Evolutionary conservation across 2,888 invertebrate genomes (phyloP), one percentile per base, ranked within the genome.

Genomic region (Luperina nickerlii): DNA sequence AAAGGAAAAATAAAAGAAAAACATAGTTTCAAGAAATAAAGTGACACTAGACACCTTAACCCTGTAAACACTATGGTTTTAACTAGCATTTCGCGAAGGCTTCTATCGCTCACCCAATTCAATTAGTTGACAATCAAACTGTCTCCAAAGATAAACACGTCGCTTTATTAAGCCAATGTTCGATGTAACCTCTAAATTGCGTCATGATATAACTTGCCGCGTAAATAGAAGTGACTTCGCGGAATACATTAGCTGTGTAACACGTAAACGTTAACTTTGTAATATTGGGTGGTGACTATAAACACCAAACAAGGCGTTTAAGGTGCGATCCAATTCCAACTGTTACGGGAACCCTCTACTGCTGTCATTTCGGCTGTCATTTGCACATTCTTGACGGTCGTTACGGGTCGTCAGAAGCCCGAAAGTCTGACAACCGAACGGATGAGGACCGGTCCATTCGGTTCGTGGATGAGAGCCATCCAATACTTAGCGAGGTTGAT

Each of bases 141-240:
- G 75, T 42, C 45, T 42, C 71, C 13, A 27, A 75, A 74, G 54
- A 66, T 57, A 66, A 83, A 82, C 54, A 78, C 71, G 13, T 2
- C 38, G 68, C 74, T 84, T 79, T 85, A 85, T 79, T 76, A 74
- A 54, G 48, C 57, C 62, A 76, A 74, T 69, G 76, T 75, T 74
- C 66, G 38, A 72, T 77, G 85, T 83, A 77, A 69, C 80, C 48
- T 83, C 85, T 71, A 85, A 71, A 85, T 85, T 85, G 85, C 85
- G 83, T 57, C 85, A n/a, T 85, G 83, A 75, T 80, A 70, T 80
- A 83, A 76, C 76, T 80, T 54, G 77, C 18, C 68, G 51, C 24
- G 83, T 27, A 73, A 78, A 85, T 75, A 57, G 69, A 38, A 66
- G 63, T 6, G 62, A 74, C 45, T 85, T 83, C 83, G 48, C 68